Conservation (phyloP, 2,888 invertebrate species). For the Platycheirus albimanus region DNA sequence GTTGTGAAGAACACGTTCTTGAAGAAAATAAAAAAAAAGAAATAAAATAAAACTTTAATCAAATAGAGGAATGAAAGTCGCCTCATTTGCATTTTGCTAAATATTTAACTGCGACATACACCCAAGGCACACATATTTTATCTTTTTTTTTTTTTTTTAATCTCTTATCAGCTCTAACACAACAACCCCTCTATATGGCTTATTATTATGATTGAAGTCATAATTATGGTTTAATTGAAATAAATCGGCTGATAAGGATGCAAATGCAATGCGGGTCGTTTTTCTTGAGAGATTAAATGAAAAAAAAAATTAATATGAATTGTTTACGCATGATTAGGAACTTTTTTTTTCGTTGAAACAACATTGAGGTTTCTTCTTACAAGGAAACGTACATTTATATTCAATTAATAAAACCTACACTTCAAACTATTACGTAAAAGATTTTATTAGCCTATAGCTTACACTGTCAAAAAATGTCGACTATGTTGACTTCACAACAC, state of each 20-base stretch:
- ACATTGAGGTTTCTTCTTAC: neutral
- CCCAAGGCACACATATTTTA: slow-evolving; percentile 57
- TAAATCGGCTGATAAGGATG: slow-evolving; percentile 69
- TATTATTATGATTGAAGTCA: slow-evolving; percentile 65
- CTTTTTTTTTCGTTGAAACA: neutral
- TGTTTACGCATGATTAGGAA: slow-evolving; percentile 16
- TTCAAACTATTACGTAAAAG: too few species aligned
- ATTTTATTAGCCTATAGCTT: too few species aligned
- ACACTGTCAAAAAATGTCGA: too few species aligned
- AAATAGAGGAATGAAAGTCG: slow-evolving; percentile 45
- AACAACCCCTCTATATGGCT: slow-evolving; percentile 47
- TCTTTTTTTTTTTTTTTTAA: slow-evolving; percentile 18
- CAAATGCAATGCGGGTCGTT: slow-evolving; percentile 25
- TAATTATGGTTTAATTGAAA: slow-evolving; percentile 74
- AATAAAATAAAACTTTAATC: slow-evolving; percentile 49
- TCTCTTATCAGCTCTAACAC: slow-evolving; percentile 34
- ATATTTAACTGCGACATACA: slow-evolving; percentile 48
- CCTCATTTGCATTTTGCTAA: slow-evolving; percentile 65
- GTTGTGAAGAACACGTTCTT: slow-evolving; percentile 39
- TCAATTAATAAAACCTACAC: too few species aligned
- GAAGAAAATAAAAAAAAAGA: neutral
- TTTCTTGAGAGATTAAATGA: slow-evolving; percentile 8
- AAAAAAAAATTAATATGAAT: slow-evolving; percentile 1
- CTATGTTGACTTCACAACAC: too few species aligned
- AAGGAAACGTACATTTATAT: too few species aligned